Evolutionary conservation across 2,113 vertebrate species (phyloP).

Genomic region (Fulica atra): DNA sequence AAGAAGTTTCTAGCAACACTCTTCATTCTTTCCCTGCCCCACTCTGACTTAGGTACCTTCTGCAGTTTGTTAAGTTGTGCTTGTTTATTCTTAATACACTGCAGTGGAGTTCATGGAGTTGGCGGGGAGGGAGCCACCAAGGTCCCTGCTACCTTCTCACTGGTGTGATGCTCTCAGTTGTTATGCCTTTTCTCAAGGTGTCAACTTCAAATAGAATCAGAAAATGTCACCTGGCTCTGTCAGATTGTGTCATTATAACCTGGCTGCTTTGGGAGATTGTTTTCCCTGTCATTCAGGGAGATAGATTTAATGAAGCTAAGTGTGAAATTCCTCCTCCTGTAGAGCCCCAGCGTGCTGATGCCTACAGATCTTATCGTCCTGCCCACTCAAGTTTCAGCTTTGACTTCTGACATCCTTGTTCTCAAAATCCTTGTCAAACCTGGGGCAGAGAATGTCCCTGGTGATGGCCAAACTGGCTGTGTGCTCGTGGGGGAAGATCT

Average conservation of each 20-base stretch:
- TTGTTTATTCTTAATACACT: not conserved
- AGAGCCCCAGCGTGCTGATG: not conserved
- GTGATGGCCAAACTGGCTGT: not conserved
- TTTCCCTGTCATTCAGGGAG: not conserved
- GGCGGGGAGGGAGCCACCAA: rapidly evolving
- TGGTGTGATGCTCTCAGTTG: not conserved
- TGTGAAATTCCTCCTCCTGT: not conserved
- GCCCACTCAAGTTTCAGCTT: not conserved
- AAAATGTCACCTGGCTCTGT: not conserved
- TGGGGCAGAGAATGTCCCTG: not conserved
- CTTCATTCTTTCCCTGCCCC: not conserved
- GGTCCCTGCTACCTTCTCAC: not conserved
- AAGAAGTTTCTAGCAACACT: not conserved
- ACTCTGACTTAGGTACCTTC: not conserved
- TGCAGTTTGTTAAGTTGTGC: not conserved
- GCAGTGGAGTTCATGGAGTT: not conserved
- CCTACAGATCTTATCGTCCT: not conserved
- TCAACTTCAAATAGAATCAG: not conserved
- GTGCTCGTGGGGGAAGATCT: not conserved
- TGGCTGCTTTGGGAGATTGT: not conserved
- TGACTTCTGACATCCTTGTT: not conserved
- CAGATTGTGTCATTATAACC: not conserved
- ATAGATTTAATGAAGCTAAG: not conserved
- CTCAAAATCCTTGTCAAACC: not conserved
- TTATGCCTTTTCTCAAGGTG: not conserved